Percentiles rank a stretch among this genome's conserved stretches.
phyloP scores from a whole-genome alignment of 1,140 invertebrate species.

The Ctenoplectra terminalis region DNA sequence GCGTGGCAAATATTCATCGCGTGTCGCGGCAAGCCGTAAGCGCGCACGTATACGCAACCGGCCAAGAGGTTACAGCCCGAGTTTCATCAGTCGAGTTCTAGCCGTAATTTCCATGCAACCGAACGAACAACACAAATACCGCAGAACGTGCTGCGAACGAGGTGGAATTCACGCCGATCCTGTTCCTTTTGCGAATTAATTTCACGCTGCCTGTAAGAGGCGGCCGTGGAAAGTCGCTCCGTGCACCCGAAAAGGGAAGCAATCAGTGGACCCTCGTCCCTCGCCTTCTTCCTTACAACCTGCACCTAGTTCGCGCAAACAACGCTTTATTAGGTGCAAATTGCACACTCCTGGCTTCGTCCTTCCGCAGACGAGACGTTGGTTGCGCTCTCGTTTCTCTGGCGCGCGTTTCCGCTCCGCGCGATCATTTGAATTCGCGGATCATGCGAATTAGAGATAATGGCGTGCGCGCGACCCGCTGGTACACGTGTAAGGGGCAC shows the following conservation, averaged over 20 bases:
- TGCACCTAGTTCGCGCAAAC: neutral
- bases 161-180: constrained; percentile 13
- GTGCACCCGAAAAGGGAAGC: constrained; percentile 48
- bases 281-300: constrained; percentile 34
- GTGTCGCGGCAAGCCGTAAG: constrained; percentile 25
- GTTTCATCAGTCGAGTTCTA: constrained; percentile 37
- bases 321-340: constrained; percentile 69
- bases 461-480: neutral
- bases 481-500: constrained; percentile 25
- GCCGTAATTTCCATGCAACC: constrained; percentile 40
- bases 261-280: constrained; percentile 19
- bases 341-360: constrained; percentile 39
- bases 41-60: constrained; percentile 33
- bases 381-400: constrained; percentile 25
- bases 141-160: neutral
- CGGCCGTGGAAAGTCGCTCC: constrained; percentile 29
- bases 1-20: constrained; percentile 35
- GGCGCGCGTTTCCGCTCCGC: constrained; percentile 38
- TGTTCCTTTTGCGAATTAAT: constrained; percentile 42
- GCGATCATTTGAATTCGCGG: constrained; percentile 49
- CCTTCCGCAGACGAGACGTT: constrained; percentile 38
- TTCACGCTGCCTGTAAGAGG: constrained; percentile 13
- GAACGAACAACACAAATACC: constrained; percentile 15
- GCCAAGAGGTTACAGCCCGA: constrained; percentile 33
- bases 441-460: constrained; percentile 46